A percentile compares a stretch with the other conserved stretches of the same genome.
phyloP scores from a whole-genome alignment of 2,113 vertebrate species.

The Tychaedon coryphoeus region DNA sequence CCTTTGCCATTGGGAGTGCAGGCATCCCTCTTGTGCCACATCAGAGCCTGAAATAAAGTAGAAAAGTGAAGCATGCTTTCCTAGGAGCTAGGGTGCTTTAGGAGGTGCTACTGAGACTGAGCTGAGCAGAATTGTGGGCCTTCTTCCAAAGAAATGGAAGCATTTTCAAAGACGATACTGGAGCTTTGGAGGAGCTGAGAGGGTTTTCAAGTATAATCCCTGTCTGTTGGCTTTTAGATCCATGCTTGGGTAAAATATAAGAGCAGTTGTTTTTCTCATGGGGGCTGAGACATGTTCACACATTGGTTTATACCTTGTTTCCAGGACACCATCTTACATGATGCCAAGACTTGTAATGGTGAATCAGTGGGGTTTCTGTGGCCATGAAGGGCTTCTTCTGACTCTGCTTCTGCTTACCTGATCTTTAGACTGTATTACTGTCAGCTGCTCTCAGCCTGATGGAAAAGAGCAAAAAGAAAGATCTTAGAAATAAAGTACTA shows the following conservation, averaged over 20 bases:
- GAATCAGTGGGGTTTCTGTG: background rate
- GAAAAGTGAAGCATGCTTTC: background rate
- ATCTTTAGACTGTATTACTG: background rate
- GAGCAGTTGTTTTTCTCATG: background rate
- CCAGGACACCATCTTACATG: background rate
- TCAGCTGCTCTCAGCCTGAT: background rate
- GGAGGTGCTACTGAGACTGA: background rate
- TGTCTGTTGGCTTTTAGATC: background rate
- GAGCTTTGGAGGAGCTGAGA: background rate
- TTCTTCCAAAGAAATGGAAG: background rate
- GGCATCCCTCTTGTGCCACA: background rate
- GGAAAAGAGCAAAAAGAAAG: background rate
- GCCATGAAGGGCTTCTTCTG: background rate
- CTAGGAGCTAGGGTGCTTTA: background rate
- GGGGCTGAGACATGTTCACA: background rate
- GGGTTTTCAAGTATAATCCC: background rate
- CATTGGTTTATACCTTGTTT: background rate
- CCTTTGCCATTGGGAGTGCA: rapidly evolving
- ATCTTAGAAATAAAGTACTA: background rate
- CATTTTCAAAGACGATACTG: background rate
- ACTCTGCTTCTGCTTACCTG: background rate
- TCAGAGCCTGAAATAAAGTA: background rate
- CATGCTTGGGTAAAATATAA: background rate
- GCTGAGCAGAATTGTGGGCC: background rate
- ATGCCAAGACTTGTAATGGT: background rate